Conservation (phyloP, 2,888 invertebrate genomes). For the Allacma fusca region DNA sequence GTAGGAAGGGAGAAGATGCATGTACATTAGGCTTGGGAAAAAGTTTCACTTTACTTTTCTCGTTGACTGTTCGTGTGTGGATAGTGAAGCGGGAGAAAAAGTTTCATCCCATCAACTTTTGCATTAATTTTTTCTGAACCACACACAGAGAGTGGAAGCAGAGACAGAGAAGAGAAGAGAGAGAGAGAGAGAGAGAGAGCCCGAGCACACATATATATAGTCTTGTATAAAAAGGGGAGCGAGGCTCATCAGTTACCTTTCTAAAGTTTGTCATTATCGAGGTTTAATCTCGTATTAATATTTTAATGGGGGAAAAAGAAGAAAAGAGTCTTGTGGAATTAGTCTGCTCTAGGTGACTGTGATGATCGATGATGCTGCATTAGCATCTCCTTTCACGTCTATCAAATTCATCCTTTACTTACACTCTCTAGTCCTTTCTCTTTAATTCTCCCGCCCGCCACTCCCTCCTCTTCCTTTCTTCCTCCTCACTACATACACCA, state of each 20-base stretch:
- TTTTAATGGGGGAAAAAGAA: conserved; percentile 56
- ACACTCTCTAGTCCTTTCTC: conserved; percentile 5
- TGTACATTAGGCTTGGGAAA: conserved; percentile 39
- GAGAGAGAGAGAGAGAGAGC: conserved; percentile 31
- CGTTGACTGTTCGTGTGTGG: conserved; percentile 34
- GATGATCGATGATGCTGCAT: conserved; percentile 54
- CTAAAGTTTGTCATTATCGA: conserved; percentile 58
- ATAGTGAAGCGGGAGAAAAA: conserved; percentile 48
- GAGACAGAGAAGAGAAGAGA: conserved; percentile 22
- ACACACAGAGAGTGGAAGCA: conserved; percentile 18
- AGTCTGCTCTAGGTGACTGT: conserved; percentile 54
- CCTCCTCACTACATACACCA: conserved; percentile 25
- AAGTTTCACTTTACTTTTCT: conserved; percentile 48
- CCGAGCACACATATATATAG: neutral
- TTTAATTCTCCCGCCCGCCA: neutral
- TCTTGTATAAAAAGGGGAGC: conserved; percentile 17
- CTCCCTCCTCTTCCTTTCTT: conserved; percentile 5
- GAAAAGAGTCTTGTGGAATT: conserved; percentile 51
- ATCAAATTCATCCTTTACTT: conserved; percentile 43
- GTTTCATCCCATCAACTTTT: conserved; percentile 56
- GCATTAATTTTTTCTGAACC: conserved; percentile 55
- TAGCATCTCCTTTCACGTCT: conserved; percentile 52
- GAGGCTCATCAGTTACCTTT: conserved; percentile 56
- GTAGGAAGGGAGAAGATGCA: conserved; percentile 7
- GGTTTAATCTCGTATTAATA: conserved; percentile 58